Evolutionary conservation across 2,888 invertebrate genomes (phyloP), one percentile per base, ranked within the genome.

Genomic region (Phania funesta): DNA sequence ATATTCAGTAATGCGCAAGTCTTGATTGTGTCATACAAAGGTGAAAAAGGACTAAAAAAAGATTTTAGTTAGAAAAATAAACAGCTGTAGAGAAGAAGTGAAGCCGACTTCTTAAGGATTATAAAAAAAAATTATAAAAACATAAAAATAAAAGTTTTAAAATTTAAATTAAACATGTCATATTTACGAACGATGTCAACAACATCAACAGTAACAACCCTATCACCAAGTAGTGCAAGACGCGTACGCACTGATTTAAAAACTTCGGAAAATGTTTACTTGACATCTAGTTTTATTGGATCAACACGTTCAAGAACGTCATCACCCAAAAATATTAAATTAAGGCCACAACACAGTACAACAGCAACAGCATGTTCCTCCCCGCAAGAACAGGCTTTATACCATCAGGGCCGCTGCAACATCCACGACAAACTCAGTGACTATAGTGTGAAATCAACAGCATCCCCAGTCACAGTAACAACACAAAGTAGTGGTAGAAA

Each of bases 201-300:
- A 56, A 64, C 62, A 48, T 50, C 73, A 20, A 73, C 74, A 6
- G 26, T 44, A 58, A 18, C 58, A 18, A 60, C 41, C 11, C 54
- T 70, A 70, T 89, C 90, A 44, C 90, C 90, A 52, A 87, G 87
- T 79, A 87, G 89, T 81, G 90, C 88, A 83, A 87, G 91, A 68
- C 89, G 91, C 38, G 88, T 91, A 71, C 90, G 90, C 84, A 91
- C 91, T 68, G 91, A 91, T 86, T 86, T 91, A 67, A 88, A 89
- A 84, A 91, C 91, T n/a, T 91, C 91, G 2, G 88, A 90, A 84
- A 90, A 90, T 84, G 79, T 89, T 58, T 90, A 90, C 73, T 86
- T 91, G 41, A 84, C 83, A 54, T 82, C 85, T 11, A 86, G 85
- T 67, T 84, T 84, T 46, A 82, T 84, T 62, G 86, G 86, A 20